Conservation (phyloP, 2,888 invertebrate genomes). For the Mythimna lalbum region DNA sequence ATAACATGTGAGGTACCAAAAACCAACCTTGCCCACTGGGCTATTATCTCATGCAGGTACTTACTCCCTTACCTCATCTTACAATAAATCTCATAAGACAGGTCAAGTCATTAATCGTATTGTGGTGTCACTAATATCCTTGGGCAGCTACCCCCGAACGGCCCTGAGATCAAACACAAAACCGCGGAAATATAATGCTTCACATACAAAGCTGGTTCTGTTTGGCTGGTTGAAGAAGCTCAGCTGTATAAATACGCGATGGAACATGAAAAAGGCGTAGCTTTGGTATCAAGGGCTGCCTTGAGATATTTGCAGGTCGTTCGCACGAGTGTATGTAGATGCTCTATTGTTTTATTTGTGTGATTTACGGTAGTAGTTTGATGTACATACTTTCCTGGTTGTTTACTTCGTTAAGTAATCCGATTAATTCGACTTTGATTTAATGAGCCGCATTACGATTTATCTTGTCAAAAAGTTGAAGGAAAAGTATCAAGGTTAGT, state of each 20-base stretch:
- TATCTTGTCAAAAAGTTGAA: not conserved
- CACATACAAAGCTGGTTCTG: constrained; percentile 43
- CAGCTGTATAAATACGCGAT: constrained; percentile 43
- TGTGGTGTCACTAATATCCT: constrained; percentile 70
- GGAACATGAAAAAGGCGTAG: constrained; percentile 69
- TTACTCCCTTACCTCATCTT: constrained; percentile 20
- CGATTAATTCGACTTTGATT: not conserved
- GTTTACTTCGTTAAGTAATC: not conserved
- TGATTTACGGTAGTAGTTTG: constrained; percentile 3
- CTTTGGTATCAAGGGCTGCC: constrained; percentile 57
- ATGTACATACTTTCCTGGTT: not conserved
- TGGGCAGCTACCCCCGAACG: constrained; percentile 47
- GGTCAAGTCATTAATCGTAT: constrained; percentile 71
- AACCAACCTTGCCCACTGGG: constrained; percentile 15
- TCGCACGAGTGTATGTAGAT: constrained; percentile 51
- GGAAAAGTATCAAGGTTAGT: not conserved
- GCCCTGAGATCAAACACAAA: constrained; percentile 63
- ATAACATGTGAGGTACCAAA: not conserved
- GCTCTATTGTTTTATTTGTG: constrained; percentile 62
- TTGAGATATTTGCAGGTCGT: constrained; percentile 60
- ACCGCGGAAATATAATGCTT: constrained; percentile 63
- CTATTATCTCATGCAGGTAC: not conserved
- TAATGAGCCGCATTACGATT: not conserved
- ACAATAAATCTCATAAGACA: constrained; percentile 51
- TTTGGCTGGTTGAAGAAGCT: constrained; percentile 20